Base-by-base conservation (phyloP, 1,140 invertebrate genomes). In the Drosophila prosaltans region DNA sequence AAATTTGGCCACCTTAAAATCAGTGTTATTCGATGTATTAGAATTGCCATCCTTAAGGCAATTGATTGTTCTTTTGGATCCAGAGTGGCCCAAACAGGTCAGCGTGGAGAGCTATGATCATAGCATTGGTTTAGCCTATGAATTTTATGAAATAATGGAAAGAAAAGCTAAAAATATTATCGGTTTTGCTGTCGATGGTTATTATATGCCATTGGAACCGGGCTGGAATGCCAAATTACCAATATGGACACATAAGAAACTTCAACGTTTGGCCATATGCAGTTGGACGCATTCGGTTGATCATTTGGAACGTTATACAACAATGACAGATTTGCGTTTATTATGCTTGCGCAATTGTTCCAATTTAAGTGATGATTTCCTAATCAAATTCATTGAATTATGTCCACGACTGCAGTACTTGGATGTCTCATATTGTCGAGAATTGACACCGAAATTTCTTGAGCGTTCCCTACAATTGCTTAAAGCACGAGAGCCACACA, bases 101-200 rank as follows among this genome's bases (percentile, higher is more conserved):
- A 86, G 74, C 45, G 77, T 81, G 11, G 89, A 91, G 55, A 81
- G 45, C 5, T 83, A 74, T 28, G 90, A 91, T 61, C 80, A 89
- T 43, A 91, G 86, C 57, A 89, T 89, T 2, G 76, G 85, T 1
- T 81, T 91, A 40, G 85, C 89, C 1, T n/a, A 54, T 4, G 90
- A 91, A 68, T 91, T 91, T 26, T 91, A 81, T 70, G 70, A 89
- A 8, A 91, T 91, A 48, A 80, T 91, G 74, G 71, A 81, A 7
- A 60, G 65, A 6, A 91, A 81, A 51, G 81, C 79, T 9, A 30
- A 68, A 5, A 43, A 72, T 1, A 91, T 91, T 21, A 43, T 69
- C 8, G 84, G 89, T 10, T 65, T 91, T 10, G 81, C 90, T 3
- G 84, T 91, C 4, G 90, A 91, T 72, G 81, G 80, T 4, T 90